Evolutionary conservation across 2,888 invertebrate genomes (phyloP).

Genomic region (Lasioglossum vierecki): DNA sequence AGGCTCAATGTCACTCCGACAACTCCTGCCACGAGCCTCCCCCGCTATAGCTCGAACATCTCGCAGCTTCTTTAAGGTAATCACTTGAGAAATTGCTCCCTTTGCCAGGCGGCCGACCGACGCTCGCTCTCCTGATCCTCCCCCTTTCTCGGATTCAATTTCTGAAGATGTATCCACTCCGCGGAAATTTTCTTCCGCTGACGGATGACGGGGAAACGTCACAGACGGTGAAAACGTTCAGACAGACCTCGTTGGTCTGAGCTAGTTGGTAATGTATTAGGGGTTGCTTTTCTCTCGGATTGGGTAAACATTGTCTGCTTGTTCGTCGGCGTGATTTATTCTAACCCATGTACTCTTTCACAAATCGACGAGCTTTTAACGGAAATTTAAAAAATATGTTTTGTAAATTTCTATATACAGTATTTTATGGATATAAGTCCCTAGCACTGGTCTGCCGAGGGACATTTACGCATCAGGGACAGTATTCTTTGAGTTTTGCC

Average conservation of each 20-base stretch:
- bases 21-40: conserved; percentile 26
- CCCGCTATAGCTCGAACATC: conserved; percentile 63
- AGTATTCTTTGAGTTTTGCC: too few species aligned
- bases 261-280: neutral
- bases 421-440: too few species aligned
- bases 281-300: neutral
- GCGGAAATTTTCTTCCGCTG: conserved; percentile 23
- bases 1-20: conserved; percentile 56
- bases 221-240: neutral
- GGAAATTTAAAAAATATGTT: too few species aligned
- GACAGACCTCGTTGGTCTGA: neutral
- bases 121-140: conserved; percentile 25
- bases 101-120: conserved; percentile 15
- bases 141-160: conserved; percentile 63
- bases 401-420: too few species aligned
- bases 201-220: conserved; percentile 15
- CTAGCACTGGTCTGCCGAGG: too few species aligned
- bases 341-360: neutral
- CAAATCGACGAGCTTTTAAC: too few species aligned
- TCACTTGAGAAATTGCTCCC: conserved; percentile 71
- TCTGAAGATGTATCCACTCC: conserved; percentile 54
- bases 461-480: too few species aligned
- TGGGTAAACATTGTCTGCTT: neutral
- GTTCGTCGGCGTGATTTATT: neutral
- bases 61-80: conserved; percentile 70